phyloP scores from a whole-genome alignment of 2,797 vertebrate species.

The Synanceia verrucosa region DNA sequence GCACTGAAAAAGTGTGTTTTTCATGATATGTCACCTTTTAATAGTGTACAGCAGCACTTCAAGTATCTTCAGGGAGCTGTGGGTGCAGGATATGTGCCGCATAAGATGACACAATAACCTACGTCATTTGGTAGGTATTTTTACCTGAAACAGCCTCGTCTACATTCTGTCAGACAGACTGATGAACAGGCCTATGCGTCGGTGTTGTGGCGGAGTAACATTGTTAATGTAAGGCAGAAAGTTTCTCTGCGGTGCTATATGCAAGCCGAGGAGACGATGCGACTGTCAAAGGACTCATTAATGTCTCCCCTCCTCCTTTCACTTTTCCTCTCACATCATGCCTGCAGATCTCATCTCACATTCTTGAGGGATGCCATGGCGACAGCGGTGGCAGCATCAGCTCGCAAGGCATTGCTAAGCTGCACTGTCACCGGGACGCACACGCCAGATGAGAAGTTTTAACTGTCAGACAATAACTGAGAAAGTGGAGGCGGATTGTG shows the following conservation, averaged over 20 bases:
- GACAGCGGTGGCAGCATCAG: constrained; percentile 23
- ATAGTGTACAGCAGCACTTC: neutral
- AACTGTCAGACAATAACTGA: constrained; percentile 36
- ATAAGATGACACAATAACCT: constrained; percentile 1
- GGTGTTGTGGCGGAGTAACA: neutral
- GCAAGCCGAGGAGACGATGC: constrained; percentile 1
- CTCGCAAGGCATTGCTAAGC: constrained; percentile 27
- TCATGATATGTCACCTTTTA: neutral
- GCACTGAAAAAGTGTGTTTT: neutral
- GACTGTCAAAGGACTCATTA: constrained; percentile 35
- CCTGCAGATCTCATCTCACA: constrained; percentile 12
- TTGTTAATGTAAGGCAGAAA: neutral
- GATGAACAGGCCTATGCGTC: neutral
- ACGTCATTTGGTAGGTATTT: constrained; percentile 3
- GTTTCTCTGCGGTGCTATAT: neutral
- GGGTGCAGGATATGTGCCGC: constrained; percentile 14
- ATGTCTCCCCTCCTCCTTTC: neutral
- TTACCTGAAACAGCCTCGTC: constrained; percentile 17
- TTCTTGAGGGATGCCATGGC: neutral
- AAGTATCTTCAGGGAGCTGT: constrained; percentile 16
- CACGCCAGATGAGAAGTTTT: constrained; percentile 22
- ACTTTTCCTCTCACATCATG: neutral
- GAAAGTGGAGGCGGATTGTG: constrained; percentile 25
- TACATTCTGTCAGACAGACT: neutral
- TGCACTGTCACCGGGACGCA: constrained; percentile 13